phyloP scores from a whole-genome alignment of 2,888 invertebrate genomes.

The Scaptomyza tumidula region DNA sequence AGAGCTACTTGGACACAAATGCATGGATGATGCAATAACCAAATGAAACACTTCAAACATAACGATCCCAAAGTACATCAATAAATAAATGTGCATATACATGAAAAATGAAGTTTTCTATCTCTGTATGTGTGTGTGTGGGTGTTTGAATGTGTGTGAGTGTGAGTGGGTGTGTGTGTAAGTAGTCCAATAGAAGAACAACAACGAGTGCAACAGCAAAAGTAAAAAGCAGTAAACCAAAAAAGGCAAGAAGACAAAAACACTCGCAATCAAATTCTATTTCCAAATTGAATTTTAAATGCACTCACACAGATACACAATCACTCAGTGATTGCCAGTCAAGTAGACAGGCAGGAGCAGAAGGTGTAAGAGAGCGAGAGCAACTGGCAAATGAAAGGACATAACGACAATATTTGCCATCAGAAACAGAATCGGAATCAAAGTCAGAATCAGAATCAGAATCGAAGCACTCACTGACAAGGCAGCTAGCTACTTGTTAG shows the following conservation, averaged over 20 bases:
- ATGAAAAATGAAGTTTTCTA: conserved; percentile 20
- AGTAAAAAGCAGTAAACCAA: conserved; percentile 2
- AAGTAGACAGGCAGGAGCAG: background rate
- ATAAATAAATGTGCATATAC: conserved; percentile 46
- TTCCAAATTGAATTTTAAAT: conserved; percentile 63
- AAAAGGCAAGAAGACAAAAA: background rate
- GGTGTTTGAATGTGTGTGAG: background rate
- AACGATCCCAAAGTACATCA: conserved; percentile 31
- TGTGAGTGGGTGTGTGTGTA: background rate
- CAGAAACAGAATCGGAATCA: conserved; percentile 36
- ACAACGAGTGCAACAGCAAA: conserved; percentile 3
- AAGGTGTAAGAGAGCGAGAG: background rate
- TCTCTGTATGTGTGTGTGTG: background rate
- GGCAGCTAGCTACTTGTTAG: conserved; percentile 51
- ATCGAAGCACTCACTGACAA: conserved; percentile 26
- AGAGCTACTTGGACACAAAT: conserved; percentile 11
- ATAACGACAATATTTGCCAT: conserved; percentile 59
- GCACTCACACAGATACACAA: conserved; percentile 26
- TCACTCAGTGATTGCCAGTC: conserved; percentile 8
- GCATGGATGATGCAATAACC: conserved; percentile 15
- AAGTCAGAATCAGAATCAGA: conserved; percentile 19
- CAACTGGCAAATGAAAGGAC: conserved; percentile 18
- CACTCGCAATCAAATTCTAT: conserved; percentile 54
- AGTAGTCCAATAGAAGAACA: background rate
- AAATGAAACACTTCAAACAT: conserved; percentile 20